Conservation (phyloP, 2,113 vertebrate genomes). For the Serranochromis macrocephalus region DNA sequence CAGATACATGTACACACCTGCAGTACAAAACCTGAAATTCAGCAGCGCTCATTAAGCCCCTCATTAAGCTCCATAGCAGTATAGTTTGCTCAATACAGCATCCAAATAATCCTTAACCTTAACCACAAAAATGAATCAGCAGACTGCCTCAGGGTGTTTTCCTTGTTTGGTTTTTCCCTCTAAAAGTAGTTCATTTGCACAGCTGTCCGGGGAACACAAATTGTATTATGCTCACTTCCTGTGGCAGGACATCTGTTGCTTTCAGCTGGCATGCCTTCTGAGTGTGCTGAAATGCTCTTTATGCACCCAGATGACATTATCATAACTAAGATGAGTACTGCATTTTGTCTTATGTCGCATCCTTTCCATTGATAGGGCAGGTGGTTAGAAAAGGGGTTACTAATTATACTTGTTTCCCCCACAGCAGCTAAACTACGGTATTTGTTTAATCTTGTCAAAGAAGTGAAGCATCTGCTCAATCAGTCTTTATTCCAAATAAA, state of each 20-base stretch:
- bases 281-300: background rate
- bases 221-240: slow-evolving; percentile 23
- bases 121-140: background rate
- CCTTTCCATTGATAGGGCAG: background rate
- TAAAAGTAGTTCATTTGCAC: slow-evolving; percentile 39
- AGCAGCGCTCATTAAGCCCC: background rate
- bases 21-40: background rate
- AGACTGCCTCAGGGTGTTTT: background rate
- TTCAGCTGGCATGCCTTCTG: slow-evolving; percentile 24
- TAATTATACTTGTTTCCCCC: background rate
- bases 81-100: background rate
- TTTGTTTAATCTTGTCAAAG: background rate
- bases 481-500: background rate
- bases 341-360: background rate
- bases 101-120: slow-evolving; percentile 15
- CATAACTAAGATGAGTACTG: background rate
- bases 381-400: background rate
- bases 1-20: background rate
- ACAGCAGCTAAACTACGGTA: background rate
- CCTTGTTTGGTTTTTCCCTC: background rate
- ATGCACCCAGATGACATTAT: background rate
- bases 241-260: slow-evolving; percentile 54
- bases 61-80: background rate
- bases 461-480: background rate
- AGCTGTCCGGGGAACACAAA: slow-evolving; percentile 45